Base-by-base conservation (phyloP, 2,797 vertebrate species). In the Danio tinwini region DNA sequence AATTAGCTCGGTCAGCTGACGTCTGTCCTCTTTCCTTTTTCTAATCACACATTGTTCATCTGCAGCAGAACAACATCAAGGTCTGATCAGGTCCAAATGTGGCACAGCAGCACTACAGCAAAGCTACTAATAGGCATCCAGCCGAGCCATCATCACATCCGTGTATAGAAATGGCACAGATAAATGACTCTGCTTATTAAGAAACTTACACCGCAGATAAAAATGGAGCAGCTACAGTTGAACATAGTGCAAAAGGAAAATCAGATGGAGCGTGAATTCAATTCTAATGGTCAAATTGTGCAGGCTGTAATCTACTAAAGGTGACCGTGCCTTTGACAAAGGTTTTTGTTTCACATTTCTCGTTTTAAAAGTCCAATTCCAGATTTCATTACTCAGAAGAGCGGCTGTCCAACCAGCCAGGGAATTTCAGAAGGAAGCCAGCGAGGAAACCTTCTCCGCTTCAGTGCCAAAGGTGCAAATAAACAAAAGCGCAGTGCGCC, bases 111-210 rank as follows among this genome's bases (percentile, higher is more conserved):
- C 12, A 0, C 39, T 12, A 40, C 67, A 62, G 67, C 39, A 71
- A 78, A 71, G 47, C 68, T 53, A 45, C 76, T 78, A 78, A 69
- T 81, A 76, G 74, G 71, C 67, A 63, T 76, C 67, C 49, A n/a
- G 50, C 74, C 13, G 17, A 44, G 64, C 47, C 70, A 37, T 55
- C 64, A 69, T 13, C 47, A 58, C 49, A 70, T 71, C 42, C n/a
- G 40, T 71, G 74, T 56, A 64, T 12, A 1, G 71, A 29, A 29
- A 59, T n/a, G 76, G 68, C 74, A 76, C 47, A 76, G 80, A 81
- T 47, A 71, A 71, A 76, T 64, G 16, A 71, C 72, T 47, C 47
- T 13, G 21, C 56, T 56, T 40, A 49, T 76, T 72, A 47, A 44
- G 6, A 82, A 63, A 74, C 29, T 55, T 50, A 44, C 52, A 52